A percentile compares a stretch with the other conserved stretches of the same genome.
Evolutionary conservation across 2,888 invertebrate species (phyloP).

Genomic region (Pasiphila rectangulata): DNA sequence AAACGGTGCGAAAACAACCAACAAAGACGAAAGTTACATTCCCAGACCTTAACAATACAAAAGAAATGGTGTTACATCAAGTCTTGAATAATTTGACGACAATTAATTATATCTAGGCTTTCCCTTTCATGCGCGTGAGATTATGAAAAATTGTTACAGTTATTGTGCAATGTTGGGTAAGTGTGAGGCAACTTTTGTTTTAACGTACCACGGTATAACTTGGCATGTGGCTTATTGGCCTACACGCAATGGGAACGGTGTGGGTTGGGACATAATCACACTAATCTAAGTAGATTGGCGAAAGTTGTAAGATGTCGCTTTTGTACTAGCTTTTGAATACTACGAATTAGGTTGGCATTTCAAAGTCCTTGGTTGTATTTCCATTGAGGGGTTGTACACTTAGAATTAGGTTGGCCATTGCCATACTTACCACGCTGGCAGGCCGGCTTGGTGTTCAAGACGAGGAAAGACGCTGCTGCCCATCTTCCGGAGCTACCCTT

Average conservation of each 20-base stretch:
- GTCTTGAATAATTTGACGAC: conserved; percentile 45
- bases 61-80: conserved; percentile 52
- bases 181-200: conserved; percentile 10
- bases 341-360: too few relatives aligned
- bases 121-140: conserved; percentile 50
- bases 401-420: too few relatives aligned
- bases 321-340: too few relatives aligned
- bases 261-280: neutral
- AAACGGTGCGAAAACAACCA: conserved; percentile 30
- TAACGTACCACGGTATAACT: neutral
- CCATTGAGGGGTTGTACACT: too few relatives aligned
- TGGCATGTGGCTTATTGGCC: neutral
- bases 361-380: too few relatives aligned
- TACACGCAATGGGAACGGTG: neutral
- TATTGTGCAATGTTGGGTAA: conserved; percentile 21
- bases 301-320: too few relatives aligned
- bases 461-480: too few relatives aligned
- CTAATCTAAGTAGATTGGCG: neutral
- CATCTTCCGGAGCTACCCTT: too few relatives aligned
- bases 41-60: conserved; percentile 30
- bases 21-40: conserved; percentile 36
- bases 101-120: conserved; percentile 54
- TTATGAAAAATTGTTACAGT: conserved; percentile 21
- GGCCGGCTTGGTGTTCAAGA: too few relatives aligned
- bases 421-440: too few relatives aligned